These are phyloP conservation scores for Valencia hispanica DNA, from an alignment of 2,797 vertebrate genomes.

Conservation along the genomic window DNA sequence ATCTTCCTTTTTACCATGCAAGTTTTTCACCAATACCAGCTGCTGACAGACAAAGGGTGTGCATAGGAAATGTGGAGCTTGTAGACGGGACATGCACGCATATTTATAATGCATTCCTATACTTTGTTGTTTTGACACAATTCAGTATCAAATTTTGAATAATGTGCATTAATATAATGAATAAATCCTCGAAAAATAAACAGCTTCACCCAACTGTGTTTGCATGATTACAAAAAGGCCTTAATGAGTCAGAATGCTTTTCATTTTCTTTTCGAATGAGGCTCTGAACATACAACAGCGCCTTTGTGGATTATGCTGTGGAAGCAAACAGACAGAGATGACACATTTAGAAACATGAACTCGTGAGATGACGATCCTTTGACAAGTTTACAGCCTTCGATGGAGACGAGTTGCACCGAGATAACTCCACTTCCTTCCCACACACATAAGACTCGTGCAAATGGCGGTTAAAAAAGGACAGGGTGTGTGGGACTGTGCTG, in stretches of 20 bases:
- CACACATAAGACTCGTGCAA: constrained; percentile 50
- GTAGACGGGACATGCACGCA: constrained; percentile 4
- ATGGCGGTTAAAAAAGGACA: constrained; percentile 48
- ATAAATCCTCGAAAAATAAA: background rate
- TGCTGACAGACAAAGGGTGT: constrained; percentile 33
- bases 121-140: background rate
- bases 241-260: background rate
- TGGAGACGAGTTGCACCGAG: constrained; percentile 41
- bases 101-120: background rate
- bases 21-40: constrained; percentile 34
- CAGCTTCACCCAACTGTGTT: background rate
- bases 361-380: constrained; percentile 22
- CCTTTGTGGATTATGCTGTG: background rate
- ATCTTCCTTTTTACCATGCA: constrained; percentile 50
- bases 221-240: constrained; percentile 45
- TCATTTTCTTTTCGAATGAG: background rate
- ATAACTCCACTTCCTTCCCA: constrained; percentile 65
- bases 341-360: constrained; percentile 38
- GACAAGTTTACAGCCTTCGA: constrained; percentile 36
- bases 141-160: background rate
- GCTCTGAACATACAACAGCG: background rate
- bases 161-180: background rate
- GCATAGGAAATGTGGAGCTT: constrained; percentile 8
- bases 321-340: constrained; percentile 32
- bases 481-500: constrained; percentile 50